Evolutionary conservation across 2,113 vertebrate species (phyloP).

Genomic region (Chionomys nivalis): DNA sequence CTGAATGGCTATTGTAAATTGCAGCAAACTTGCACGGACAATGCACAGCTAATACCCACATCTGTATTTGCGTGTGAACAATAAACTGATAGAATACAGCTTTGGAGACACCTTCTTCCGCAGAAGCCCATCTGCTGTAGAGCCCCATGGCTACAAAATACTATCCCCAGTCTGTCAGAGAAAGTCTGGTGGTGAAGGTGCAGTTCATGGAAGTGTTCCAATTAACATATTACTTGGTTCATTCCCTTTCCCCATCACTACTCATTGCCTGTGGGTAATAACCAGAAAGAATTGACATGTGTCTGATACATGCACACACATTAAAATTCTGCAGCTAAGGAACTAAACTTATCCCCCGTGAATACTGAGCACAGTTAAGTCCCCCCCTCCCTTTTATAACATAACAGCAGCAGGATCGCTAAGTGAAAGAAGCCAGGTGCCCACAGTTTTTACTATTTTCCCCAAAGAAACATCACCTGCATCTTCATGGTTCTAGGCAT

Average conservation of each 20-base stretch:
- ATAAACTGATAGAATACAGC: conserved; percentile 83
- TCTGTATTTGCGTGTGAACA: conserved; percentile 82
- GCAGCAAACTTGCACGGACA: conserved; percentile 79
- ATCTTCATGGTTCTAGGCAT: conserved; percentile 37
- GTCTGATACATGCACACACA: conserved; percentile 54
- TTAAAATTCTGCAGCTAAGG: conserved; percentile 62
- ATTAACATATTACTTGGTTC: conserved; percentile 81
- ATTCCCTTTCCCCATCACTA: conserved; percentile 48
- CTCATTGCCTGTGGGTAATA: conserved; percentile 59
- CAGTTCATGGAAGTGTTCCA: conserved; percentile 76
- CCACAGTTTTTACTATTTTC: neutral
- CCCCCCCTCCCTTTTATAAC: neutral
- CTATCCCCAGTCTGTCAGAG: conserved; percentile 75
- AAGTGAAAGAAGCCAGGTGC: neutral
- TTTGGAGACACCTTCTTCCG: conserved; percentile 79
- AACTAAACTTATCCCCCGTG: conserved; percentile 31
- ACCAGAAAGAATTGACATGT: conserved; percentile 73
- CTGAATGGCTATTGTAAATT: conserved; percentile 78
- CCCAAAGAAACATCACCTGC: conserved; percentile 36
- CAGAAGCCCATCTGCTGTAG: conserved; percentile 80
- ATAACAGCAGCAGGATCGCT: conserved; percentile 26
- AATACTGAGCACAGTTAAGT: conserved; percentile 41
- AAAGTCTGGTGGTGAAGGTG: conserved; percentile 66
- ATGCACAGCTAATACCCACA: conserved; percentile 79
- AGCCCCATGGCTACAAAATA: conserved; percentile 69